Conservation (phyloP, 2,113 vertebrate genomes). For the Ranitomeya imitator region DNA sequence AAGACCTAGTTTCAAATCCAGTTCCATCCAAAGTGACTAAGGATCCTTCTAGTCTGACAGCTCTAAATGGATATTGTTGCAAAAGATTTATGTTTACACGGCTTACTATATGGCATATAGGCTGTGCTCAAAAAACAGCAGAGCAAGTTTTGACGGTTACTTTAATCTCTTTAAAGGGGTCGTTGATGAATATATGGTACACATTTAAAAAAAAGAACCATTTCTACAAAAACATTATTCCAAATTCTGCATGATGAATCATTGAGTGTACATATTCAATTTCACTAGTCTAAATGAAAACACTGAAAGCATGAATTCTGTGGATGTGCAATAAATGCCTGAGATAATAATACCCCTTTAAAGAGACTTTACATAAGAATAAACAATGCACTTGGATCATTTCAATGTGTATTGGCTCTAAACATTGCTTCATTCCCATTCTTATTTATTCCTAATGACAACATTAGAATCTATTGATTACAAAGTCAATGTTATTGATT, state of each 20-base stretch:
- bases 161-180: neutral
- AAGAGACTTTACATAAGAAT: neutral
- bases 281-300: neutral
- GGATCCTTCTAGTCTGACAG: slow-evolving; percentile 62
- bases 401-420: slow-evolving; percentile 4
- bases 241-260: neutral
- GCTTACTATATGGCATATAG: slow-evolving; percentile 18
- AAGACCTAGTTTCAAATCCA: slow-evolving; percentile 70
- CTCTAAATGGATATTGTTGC: slow-evolving; percentile 57
- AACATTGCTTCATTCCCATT: slow-evolving; percentile 20
- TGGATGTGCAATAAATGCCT: too few relatives aligned
- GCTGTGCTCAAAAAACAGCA: slow-evolving; percentile 11
- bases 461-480: slow-evolving; percentile 51
- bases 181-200: neutral
- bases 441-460: slow-evolving; percentile 45
- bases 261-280: neutral
- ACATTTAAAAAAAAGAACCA: neutral
- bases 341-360: neutral
- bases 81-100: slow-evolving; percentile 56
- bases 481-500: slow-evolving; percentile 44
- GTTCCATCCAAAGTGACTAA: slow-evolving; percentile 68
- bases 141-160: slow-evolving; percentile 3
- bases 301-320: neutral
- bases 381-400: neutral
- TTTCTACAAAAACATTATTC: neutral